phyloP scores from a whole-genome alignment of 1,140 invertebrate species.

The Danaus plexippus region DNA sequence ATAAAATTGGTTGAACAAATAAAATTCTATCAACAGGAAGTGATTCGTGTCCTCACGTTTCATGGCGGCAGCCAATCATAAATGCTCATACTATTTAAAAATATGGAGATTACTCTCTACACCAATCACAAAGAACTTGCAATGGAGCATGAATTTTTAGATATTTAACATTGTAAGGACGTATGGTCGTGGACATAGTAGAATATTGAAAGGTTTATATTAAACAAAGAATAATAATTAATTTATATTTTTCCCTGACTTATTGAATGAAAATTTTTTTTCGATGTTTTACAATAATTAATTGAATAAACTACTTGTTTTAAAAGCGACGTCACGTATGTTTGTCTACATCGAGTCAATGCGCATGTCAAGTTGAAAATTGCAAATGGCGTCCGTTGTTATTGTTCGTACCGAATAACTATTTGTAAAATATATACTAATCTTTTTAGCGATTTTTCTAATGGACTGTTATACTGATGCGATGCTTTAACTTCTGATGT shows the following conservation, averaged over 20 bases:
- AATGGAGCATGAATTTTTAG: constrained; percentile 53
- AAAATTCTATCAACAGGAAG: constrained; percentile 47
- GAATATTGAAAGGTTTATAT: too few species aligned
- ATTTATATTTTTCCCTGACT: constrained; percentile 8
- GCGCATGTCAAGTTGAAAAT: constrained; percentile 73
- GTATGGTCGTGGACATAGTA: constrained; percentile 2
- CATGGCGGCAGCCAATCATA: constrained; percentile 56
- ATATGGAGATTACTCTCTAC: constrained; percentile 48
- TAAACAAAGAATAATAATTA: constrained; percentile 4
- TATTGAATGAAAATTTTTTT: constrained; percentile 19
- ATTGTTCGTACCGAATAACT: constrained; percentile 73
- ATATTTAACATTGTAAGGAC: constrained; percentile 40
- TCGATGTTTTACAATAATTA: constrained; percentile 27
- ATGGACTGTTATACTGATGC: constrained; percentile 60
- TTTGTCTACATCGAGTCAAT: constrained; percentile 67
- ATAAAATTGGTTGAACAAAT: too few species aligned
- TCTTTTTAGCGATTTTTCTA: constrained; percentile 71
- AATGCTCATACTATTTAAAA: constrained; percentile 37
- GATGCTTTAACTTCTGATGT: constrained; percentile 63
- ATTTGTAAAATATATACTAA: constrained; percentile 72
- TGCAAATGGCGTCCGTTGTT: constrained; percentile 74
- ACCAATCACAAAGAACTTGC: constrained; percentile 53
- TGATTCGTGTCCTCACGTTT: constrained; percentile 61
- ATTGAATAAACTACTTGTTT: constrained; percentile 20
- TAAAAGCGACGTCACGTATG: constrained; percentile 53